Conservation (phyloP, 2,113 vertebrate genomes). For the Eurystomus gularis region DNA sequence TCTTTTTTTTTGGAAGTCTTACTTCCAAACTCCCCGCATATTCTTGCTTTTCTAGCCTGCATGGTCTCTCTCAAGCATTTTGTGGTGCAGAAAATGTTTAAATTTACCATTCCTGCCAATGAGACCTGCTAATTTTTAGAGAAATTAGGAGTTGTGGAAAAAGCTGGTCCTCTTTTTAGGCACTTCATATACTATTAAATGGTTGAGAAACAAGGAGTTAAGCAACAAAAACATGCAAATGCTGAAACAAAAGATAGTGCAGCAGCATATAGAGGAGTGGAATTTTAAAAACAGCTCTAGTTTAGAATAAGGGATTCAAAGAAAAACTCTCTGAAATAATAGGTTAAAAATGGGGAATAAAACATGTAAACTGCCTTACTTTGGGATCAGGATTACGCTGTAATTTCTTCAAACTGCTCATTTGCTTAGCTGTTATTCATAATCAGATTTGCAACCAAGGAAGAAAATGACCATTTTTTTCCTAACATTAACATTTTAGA, state of each 20-base stretch:
- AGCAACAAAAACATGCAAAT: background rate
- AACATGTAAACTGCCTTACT: conserved; percentile 22
- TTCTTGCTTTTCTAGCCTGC: background rate
- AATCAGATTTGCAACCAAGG: background rate
- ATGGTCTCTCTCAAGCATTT: background rate
- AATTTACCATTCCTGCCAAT: background rate
- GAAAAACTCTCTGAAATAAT: background rate
- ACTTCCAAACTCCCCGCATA: background rate
- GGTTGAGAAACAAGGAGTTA: background rate
- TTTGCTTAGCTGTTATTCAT: background rate
- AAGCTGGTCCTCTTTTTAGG: background rate
- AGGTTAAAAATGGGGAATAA: background rate
- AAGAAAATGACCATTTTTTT: background rate
- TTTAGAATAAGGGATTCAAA: background rate
- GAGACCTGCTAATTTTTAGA: background rate
- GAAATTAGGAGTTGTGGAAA: background rate
- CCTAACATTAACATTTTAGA: background rate
- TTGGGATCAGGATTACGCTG: background rate
- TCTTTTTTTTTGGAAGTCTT: too few species aligned
- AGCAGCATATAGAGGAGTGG: background rate
- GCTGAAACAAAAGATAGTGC: background rate
- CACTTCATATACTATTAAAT: background rate
- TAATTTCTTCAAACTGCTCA: conserved; percentile 39
- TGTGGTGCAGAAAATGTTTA: background rate
- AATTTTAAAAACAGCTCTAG: background rate